Base-by-base conservation (phyloP, 2,888 invertebrate genomes). In the Vandiemenella viatica region DNA sequence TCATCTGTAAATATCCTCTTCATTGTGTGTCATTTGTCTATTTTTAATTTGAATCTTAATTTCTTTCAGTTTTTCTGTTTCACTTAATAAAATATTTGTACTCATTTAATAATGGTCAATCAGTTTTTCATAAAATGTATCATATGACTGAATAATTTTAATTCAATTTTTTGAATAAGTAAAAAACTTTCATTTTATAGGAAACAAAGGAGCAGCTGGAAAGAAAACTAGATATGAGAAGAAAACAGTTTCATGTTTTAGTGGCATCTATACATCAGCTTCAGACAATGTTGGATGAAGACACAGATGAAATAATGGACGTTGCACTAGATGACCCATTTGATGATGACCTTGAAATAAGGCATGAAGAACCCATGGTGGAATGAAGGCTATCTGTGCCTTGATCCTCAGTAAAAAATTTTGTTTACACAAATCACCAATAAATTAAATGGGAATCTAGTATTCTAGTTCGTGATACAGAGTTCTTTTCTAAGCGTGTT, bases 221-320 rank as follows among this genome's bases (percentile, higher is more conserved):
- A 58, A 75, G 79, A 41, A 81, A 87, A 63, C 70, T 93, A 53
- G 82, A 87, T 54, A 73, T 84, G 61, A 71, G 93, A 48, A 79
- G 85, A 57, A 92, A 92, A 67, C 90, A 92, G 62, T 91, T 93
- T 59, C 82, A 88, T 63, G 85, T 93, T 7, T 66, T 95, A 26
- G 82, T 91, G 56, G 82, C 86, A 32, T 83, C 90, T 15, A 85
- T 91, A 56, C 85, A 88, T 63, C 85, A 89, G 59, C 66, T 95
- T 45, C 83, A 88, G 64, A 77, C 77, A 18, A 76, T 88, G 62
- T 64, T 91, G 23, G 85, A 87, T 55, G 84, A 86, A 59, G 77
- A 77, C 54, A 64, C 64, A 37, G 79, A 53, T 13, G 53, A 52
- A 21, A 51, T 54, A 18, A 48, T 52, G 46, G 49, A 51, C 18